phyloP scores from a whole-genome alignment of 2,888 invertebrate species.

The Stomorhina lunata region DNA sequence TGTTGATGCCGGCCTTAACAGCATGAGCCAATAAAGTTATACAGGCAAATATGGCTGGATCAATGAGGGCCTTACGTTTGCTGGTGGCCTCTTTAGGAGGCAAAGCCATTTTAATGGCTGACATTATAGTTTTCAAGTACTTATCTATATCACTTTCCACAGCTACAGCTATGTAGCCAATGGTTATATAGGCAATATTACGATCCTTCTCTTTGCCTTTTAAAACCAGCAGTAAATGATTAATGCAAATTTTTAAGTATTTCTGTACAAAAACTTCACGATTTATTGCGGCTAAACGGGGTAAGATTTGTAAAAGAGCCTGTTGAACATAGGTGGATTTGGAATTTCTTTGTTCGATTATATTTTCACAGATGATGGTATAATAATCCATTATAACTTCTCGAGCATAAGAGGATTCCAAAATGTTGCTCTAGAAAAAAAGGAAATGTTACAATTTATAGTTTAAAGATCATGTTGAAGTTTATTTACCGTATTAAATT shows the following conservation, averaged over 20 bases:
- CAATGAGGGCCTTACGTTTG: constrained; percentile 87
- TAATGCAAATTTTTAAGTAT: constrained; percentile 88
- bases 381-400: constrained; percentile 91
- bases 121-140: constrained; percentile 92
- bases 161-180: constrained; percentile 94
- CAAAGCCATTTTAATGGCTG: constrained; percentile 87
- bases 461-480: neutral
- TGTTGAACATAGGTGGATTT: constrained; percentile 92
- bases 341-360: constrained; percentile 88
- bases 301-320: constrained; percentile 91
- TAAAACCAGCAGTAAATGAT: constrained; percentile 88
- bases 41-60: constrained; percentile 95
- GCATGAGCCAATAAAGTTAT: constrained; percentile 95
- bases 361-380: constrained; percentile 87
- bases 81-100: constrained; percentile 89
- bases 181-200: constrained; percentile 92
- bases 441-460: neutral
- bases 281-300: constrained; percentile 96
- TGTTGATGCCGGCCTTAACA: constrained; percentile 87
- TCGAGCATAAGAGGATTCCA: constrained; percentile 93
- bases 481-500: constrained; percentile 71
- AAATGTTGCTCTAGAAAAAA: constrained; percentile 81
- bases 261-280: constrained; percentile 88
- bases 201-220: constrained; percentile 91
- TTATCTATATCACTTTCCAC: constrained; percentile 90